Conservation (phyloP, 2,113 vertebrate genomes). For the Junco hyemalis region DNA sequence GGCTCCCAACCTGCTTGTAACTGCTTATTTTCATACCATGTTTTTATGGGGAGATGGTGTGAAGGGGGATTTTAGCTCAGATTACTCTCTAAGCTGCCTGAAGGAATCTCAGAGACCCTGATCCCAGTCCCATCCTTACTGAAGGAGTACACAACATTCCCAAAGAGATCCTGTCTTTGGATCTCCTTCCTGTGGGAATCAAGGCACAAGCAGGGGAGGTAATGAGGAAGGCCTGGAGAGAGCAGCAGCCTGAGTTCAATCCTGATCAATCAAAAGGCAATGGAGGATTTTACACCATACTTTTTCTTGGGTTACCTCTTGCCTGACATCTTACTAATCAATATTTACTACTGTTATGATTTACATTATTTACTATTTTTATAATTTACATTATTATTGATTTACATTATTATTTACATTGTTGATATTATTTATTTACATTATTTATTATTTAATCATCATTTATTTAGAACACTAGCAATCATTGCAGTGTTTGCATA, state of each 20-base stretch:
- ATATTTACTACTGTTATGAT: not conserved
- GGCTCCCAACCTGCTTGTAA: not conserved
- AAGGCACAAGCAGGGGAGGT: not conserved
- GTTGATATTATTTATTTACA: not conserved
- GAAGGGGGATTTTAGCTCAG: not conserved
- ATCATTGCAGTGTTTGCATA: not conserved
- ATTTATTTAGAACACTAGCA: not conserved
- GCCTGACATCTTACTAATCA: not conserved
- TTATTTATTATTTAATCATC: not conserved
- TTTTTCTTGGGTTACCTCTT: not conserved
- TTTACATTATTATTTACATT: not conserved
- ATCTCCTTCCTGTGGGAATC: not conserved
- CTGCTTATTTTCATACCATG: not conserved
- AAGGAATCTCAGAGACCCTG: not conserved
- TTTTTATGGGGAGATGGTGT: not conserved
- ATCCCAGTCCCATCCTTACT: not conserved
- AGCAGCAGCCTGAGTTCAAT: not conserved
- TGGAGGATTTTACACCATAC: not conserved
- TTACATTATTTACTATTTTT: not conserved
- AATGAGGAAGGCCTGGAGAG: not conserved
- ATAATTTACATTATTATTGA: not conserved
- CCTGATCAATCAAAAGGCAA: not conserved
- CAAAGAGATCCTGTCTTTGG: not conserved
- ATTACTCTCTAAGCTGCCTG: not conserved
- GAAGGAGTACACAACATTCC: not conserved